These are phyloP conservation scores for Eublepharis macularius DNA, from an alignment of 2,113 vertebrate genomes.

Conservation along the genomic window DNA sequence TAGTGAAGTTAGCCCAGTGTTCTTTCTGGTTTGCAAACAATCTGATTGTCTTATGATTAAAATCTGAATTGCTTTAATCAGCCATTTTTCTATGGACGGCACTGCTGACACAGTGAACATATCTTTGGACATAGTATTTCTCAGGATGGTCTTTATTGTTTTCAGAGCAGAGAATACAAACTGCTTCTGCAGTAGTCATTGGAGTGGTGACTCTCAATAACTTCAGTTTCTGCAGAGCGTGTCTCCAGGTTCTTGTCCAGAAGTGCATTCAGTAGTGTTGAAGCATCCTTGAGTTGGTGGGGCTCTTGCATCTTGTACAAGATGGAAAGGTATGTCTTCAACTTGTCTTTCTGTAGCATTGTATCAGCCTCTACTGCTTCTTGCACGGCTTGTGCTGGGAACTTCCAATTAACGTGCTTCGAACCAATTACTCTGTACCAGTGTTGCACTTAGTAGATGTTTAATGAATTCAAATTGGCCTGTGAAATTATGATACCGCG, in stretches of 20 bases:
- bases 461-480: neutral
- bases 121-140: no score
- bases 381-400: neutral
- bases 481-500: neutral
- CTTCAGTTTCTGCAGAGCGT: neutral
- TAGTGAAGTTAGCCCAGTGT: no score
- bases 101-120: no score
- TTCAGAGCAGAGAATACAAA: no score
- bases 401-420: neutral
- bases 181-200: no score
- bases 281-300: neutral
- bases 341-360: neutral
- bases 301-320: neutral
- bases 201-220: neutral
- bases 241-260: neutral
- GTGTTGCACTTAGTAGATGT: neutral
- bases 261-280: neutral
- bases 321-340: neutral
- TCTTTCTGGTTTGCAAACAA: no score
- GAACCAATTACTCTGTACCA: neutral
- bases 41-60: no score
- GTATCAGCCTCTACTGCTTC: neutral
- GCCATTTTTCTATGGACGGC: no score
- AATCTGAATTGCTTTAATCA: no score
- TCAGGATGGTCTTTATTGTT: no score